A percentile compares a stretch with the other conserved stretches of the same genome.
Evolutionary conservation across 2,888 invertebrate species (phyloP).

Genomic region (Aromia moschata): DNA sequence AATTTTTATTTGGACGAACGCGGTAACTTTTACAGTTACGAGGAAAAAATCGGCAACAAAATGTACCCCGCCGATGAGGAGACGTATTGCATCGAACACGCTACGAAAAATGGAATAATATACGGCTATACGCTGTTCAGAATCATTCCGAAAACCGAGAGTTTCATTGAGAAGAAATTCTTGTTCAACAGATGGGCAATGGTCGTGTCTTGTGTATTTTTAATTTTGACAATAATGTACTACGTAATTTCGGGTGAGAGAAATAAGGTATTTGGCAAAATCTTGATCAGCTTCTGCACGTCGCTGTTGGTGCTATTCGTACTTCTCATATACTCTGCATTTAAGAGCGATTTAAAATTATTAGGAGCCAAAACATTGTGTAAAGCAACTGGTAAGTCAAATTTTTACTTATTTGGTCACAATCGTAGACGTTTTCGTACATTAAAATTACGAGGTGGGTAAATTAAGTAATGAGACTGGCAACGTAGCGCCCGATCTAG

Average conservation of each 20-base stretch:
- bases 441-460: no score
- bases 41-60: conserved; percentile 34
- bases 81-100: conserved; percentile 45
- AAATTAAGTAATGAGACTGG: no score
- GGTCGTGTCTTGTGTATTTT: conserved; percentile 44
- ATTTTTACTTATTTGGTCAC: neutral
- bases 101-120: conserved; percentile 32
- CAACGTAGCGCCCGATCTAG: no score
- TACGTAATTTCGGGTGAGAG: conserved; percentile 45
- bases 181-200: conserved; percentile 43
- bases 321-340: conserved; percentile 39
- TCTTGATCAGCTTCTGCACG: conserved; percentile 46
- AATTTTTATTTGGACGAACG: conserved; percentile 34
- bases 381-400: conserved; percentile 34
- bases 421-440: no score
- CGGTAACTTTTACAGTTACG: conserved; percentile 34
- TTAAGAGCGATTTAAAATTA: conserved; percentile 24
- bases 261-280: conserved; percentile 48
- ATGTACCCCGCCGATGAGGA: conserved; percentile 34
- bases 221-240: conserved; percentile 40
- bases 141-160: conserved; percentile 16
- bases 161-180: conserved; percentile 39
- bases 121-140: conserved; percentile 38
- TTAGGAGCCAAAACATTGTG: conserved; percentile 24
- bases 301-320: conserved; percentile 38